Percentiles rank a stretch among this genome's conserved stretches.
phyloP scores from a whole-genome alignment of 2,888 invertebrate species.

The Pyrgus malvae region DNA sequence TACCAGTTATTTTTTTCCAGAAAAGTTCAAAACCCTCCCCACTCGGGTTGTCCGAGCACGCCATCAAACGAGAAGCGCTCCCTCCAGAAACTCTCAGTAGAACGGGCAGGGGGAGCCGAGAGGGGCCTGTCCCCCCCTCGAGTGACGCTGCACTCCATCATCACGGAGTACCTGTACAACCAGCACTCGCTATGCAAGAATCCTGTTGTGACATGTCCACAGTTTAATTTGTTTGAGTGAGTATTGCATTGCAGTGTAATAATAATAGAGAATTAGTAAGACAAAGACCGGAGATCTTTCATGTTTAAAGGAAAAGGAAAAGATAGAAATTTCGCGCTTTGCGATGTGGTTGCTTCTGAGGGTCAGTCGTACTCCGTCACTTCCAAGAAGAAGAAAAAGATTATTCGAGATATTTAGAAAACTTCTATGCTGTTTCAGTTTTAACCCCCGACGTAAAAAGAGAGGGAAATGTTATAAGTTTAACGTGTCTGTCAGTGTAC shows the following conservation, averaged over 20 bases:
- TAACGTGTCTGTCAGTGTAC: no score
- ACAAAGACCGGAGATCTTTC: no score
- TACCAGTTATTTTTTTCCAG: slow-evolving; percentile 46
- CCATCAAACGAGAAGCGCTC: slow-evolving; percentile 60
- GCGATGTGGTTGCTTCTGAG: no score
- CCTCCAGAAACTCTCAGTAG: slow-evolving; percentile 73
- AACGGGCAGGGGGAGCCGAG: slow-evolving; percentile 52
- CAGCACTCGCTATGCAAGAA: slow-evolving; percentile 99
- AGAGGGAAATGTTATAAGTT: no score
- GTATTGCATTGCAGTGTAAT: slow-evolving; percentile 45
- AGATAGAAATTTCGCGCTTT: no score
- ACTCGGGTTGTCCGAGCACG: slow-evolving; percentile 25
- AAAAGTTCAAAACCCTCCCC: slow-evolving; percentile 51
- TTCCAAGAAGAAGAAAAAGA: no score
- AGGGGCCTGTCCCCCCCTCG: slow-evolving; percentile 65
- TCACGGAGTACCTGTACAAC: slow-evolving; percentile 97
- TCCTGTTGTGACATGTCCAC: slow-evolving; percentile 98
- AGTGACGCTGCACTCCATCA: slow-evolving; percentile 93
- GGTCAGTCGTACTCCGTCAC: no score
- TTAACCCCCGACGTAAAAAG: no score
- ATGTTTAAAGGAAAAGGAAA: no score
- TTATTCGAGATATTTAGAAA: no score
- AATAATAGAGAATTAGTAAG: no score
- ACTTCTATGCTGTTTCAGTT: no score
- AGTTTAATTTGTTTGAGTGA: slow-evolving; percentile 95